Base-by-base conservation (phyloP, 2,797 vertebrate genomes). In the Pseudotriccus pelzelni region DNA sequence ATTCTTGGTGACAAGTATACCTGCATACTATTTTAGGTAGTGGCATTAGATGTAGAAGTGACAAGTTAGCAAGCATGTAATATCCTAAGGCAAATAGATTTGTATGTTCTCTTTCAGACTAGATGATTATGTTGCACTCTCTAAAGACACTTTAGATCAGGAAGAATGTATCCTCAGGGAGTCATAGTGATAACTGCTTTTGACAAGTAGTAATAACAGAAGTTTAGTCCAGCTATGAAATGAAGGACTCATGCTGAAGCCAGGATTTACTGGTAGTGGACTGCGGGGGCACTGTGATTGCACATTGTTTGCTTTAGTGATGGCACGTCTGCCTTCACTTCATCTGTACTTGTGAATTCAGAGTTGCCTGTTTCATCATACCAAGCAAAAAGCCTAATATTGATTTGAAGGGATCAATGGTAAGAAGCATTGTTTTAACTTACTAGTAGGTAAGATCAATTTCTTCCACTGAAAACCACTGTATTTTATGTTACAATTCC, bases 191-290 rank as follows among this genome's bases (percentile, higher is more conserved):
- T 95, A 96, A 96, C 89, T 84, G 36, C 55, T 93, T 97, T 88
- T 96, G 96, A 95, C 94, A 96, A 94, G 89, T 60, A 80, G 79
- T 83, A 92, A 94, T 96, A 95, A 84, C 60, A 87, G 87, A 93
- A 92, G 87, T 95, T 96, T 92, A 86, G 93, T 81, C 89, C 62
- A 70, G 55, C 63, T 79, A 82, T 87, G 77, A 84, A 85, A 77
- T 84, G 85, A 92, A 69, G 74, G 90, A 14, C 72, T 96, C 7
- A 0, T 25, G 52, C 59, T 55, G 63, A 85, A 91, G 70, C 74
- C 8, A 14, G 84, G 77, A 84, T 93, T 93, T 87, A 24, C 74
- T 86, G 36, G 63, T 64, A 32, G 78, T 89, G 95, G 92, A 69
- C 95, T 94, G 75, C 63, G 80, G 78, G 79, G 77, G 78, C 76